These are phyloP conservation scores for Enteromius viviparus DNA, from an alignment of 2,797 vertebrate species.

Conservation along the genomic window DNA sequence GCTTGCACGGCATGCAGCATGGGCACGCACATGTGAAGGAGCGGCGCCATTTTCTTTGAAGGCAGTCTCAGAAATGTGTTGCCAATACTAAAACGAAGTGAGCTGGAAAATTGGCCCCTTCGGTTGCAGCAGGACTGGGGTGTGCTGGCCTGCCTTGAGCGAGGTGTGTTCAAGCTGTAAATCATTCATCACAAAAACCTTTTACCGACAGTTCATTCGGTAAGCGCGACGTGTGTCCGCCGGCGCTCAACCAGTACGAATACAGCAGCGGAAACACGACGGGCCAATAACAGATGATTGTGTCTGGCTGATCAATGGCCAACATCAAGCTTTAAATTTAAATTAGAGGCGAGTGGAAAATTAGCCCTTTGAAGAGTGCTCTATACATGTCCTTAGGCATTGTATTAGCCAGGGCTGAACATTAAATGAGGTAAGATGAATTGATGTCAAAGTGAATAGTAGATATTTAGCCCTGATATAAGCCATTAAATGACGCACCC, in stretches of 20 bases:
- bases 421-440: conserved; percentile 44
- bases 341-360: conserved; percentile 33
- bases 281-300: conserved; percentile 39
- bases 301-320: conserved; percentile 41
- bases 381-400: conserved; percentile 30
- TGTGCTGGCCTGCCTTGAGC: conserved; percentile 45
- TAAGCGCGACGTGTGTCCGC: conserved; percentile 14
- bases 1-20: conserved; percentile 72
- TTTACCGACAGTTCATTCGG: conserved; percentile 61
- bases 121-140: conserved; percentile 40
- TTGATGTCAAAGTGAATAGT: conserved; percentile 42
- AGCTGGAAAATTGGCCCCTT: conserved; percentile 41
- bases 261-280: neutral
- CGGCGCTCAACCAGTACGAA: conserved; percentile 15
- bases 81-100: conserved; percentile 53
- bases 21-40: conserved; percentile 35
- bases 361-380: conserved; percentile 34
- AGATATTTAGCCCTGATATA: conserved; percentile 40
- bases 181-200: conserved; percentile 69
- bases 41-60: conserved; percentile 23
- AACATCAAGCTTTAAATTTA: conserved; percentile 48
- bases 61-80: conserved; percentile 44
- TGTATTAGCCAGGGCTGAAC: conserved; percentile 33
- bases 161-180: conserved; percentile 57
- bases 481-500: conserved; percentile 23